Percentiles rank a stretch among this genome's conserved stretches.
These are phyloP conservation scores for Brenthis hecate DNA, from an alignment of 2,888 invertebrate species.

Conservation along the genomic window DNA sequence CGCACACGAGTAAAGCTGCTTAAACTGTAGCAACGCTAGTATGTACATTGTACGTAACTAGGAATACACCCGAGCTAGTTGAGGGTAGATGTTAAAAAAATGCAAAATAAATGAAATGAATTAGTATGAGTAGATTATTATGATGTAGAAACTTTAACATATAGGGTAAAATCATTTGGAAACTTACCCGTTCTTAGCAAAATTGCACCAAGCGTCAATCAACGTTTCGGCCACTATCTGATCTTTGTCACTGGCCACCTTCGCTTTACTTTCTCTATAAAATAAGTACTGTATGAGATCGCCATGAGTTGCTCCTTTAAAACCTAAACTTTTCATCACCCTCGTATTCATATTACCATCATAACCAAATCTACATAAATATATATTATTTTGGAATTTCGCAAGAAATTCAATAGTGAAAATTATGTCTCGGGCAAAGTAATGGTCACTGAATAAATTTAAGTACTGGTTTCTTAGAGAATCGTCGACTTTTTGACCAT, in stretches of 20 bases:
- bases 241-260: constrained; percentile 51
- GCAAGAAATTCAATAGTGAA: constrained; percentile 53
- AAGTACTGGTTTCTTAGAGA: constrained; percentile 52
- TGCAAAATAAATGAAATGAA: too few species aligned
- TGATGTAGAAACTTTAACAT: too few species aligned
- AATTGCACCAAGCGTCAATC: constrained; percentile 62
- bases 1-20: too few species aligned
- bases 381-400: constrained; percentile 49
- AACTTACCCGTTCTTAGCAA: constrained; percentile 67
- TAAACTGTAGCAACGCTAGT: too few species aligned
- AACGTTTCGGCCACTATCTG: constrained; percentile 54
- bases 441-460: constrained; percentile 57
- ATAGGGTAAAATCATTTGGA: not conserved
- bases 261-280: constrained; percentile 59
- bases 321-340: constrained; percentile 56
- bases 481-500: constrained; percentile 46
- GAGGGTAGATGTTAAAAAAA: too few species aligned
- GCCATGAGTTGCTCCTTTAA: constrained; percentile 65
- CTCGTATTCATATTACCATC: constrained; percentile 62
- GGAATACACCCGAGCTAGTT: too few species aligned
- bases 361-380: constrained; percentile 60
- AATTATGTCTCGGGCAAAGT: constrained; percentile 56
- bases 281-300: constrained; percentile 69
- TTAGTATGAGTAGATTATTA: too few species aligned
- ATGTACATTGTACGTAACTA: too few species aligned